Base-by-base conservation (phyloP, 1,140 invertebrate species). In the Diachasmimorpha longicaudata region DNA sequence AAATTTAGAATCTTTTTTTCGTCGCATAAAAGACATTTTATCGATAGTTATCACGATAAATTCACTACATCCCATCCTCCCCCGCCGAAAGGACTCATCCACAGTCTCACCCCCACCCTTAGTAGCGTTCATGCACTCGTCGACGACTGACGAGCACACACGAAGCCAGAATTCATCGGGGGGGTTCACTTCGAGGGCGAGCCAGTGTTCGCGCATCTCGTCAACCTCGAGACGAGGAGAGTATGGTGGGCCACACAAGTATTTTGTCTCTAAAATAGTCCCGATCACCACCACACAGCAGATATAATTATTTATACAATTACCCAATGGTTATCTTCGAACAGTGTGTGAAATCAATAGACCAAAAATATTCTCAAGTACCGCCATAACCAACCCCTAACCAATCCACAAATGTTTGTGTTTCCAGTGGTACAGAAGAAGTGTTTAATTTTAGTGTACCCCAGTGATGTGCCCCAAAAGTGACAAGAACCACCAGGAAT, bases 51-150 rank as follows among this genome's bases (percentile, higher is more conserved):
- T 14, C 9, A 2, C 0, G 14, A 1, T 16, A 55, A 8, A 63
- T 23, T 63, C 4, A 23, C 23, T 25, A 4, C 9, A 42, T 23
- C 58, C 19, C 58, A 63, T 63, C 13, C 67, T n/a, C 74, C 78
- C 70, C 71, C 77, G 77, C 75, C 78, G 79, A 81, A 81, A 80
- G 79, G 79, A 58, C 66, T 67, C 78, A 52, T 76, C 77, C 72
- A 67, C 55, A 63, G 73, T 67, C 74, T 76, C 74, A 72, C 55
- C 74, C 8, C 6, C 4, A 39, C 14, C 11, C 58, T 14, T 13
- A 66, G 11, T 6, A 31, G n/a, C 14, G 25, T 36, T 68, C 25
- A 68, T 16, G 36, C 36, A 16, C n/a, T 14, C 42, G 63, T 74
- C 78, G 46, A 76, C 11, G 19, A 5, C 84, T 72, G 77, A 79